Percentiles rank a stretch among this genome's conserved stretches.
These are phyloP conservation scores for Diadophis punctatus DNA, from an alignment of 2,113 vertebrate genomes.

Conservation along the genomic window DNA sequence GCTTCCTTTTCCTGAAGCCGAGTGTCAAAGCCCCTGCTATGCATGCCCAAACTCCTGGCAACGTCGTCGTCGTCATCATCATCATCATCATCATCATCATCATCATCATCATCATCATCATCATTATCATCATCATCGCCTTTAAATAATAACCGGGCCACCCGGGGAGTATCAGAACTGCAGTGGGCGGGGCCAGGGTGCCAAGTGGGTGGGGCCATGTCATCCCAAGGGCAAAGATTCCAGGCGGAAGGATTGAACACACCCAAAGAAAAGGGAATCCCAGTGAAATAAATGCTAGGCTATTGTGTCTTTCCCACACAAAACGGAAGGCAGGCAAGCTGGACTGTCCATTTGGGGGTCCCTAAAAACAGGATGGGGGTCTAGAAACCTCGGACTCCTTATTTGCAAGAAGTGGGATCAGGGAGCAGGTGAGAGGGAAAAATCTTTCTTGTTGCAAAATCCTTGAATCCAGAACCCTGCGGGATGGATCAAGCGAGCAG, in stretches of 20 bases:
- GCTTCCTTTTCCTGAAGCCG: not conserved
- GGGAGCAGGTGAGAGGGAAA: not conserved
- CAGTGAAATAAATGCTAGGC: accelerated
- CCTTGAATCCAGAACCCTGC: not conserved
- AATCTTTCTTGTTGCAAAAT: not conserved
- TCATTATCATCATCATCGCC: no score
- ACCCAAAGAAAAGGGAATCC: not conserved
- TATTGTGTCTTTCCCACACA: not conserved
- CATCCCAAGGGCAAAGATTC: not conserved
- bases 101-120: no score
- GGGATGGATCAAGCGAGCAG: not conserved
- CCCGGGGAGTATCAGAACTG: not conserved
- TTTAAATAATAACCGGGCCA: not conserved
- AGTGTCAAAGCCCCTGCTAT: not conserved
- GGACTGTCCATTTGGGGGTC: not conserved
- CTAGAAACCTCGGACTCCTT: not conserved
- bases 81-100: no score
- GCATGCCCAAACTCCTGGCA: not conserved
- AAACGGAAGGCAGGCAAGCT: not conserved
- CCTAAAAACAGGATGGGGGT: not conserved
- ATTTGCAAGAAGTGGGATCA: not conserved
- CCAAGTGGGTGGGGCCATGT: not conserved
- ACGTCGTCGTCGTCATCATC: not conserved
- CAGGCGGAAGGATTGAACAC: not conserved
- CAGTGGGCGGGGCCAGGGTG: not conserved